Percentiles rank a stretch among this genome's conserved stretches.
Conservation (phyloP, 2,888 invertebrate genomes). For the Tanaodytes sp. region DNA sequence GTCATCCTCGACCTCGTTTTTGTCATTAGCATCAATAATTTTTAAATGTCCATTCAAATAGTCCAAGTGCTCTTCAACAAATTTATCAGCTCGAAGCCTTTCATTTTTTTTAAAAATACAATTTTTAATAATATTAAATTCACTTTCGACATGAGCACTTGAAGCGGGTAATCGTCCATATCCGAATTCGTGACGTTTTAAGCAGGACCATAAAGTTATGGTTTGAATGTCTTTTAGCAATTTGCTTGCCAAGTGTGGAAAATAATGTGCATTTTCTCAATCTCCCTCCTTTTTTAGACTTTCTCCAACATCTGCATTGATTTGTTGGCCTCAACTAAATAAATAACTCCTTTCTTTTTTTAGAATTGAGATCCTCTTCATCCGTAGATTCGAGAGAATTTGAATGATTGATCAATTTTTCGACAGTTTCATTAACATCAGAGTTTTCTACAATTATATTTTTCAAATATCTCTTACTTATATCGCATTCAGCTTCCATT, state of each 20-base stretch:
- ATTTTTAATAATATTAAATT: conserved; percentile 5
- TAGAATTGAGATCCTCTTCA: too few species aligned
- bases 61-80: background rate
- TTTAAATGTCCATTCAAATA: background rate
- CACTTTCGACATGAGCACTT: conserved; percentile 1
- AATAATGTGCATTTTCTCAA: background rate
- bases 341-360: too few species aligned
- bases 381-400: too few species aligned
- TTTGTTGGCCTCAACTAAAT: too few species aligned
- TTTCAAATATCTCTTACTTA: too few species aligned
- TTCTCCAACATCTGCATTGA: too few species aligned
- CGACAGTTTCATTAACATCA: too few species aligned
- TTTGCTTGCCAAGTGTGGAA: background rate
- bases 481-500: too few species aligned
- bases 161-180: conserved; percentile 4
- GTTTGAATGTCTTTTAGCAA: background rate
- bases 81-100: background rate
- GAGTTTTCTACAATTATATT: too few species aligned
- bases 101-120: background rate
- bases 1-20: too few species aligned
- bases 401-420: too few species aligned
- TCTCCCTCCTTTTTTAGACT: background rate
- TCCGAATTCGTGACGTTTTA: background rate
- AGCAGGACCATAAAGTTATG: background rate
- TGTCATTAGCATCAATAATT: too few species aligned